Evolutionary conservation across 64 coral and sea anemone species (phyloP).

Genomic region (Actinia equina): DNA sequence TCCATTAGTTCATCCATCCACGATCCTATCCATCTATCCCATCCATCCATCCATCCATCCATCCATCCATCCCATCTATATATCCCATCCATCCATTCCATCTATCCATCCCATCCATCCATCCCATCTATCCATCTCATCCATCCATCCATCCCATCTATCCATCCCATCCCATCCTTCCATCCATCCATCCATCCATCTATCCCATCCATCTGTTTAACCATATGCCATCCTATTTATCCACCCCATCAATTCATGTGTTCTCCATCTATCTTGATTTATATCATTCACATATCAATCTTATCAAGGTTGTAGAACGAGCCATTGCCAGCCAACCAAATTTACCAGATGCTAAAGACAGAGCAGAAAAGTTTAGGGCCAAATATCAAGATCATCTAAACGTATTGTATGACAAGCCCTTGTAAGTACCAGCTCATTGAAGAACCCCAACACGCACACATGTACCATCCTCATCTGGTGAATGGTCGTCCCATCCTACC

Average conservation of each 20-base stretch:
- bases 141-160: no score
- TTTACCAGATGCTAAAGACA: conserved; percentile 64
- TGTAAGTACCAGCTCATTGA: conserved; percentile 41
- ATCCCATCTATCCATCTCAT: not conserved
- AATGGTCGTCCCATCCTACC: no score
- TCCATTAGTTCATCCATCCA: no score
- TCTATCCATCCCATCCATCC: no score
- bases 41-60: not conserved
- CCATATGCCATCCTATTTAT: not conserved
- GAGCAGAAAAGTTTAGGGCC: conserved; percentile 83
- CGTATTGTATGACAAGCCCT: conserved; percentile 65
- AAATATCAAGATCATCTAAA: conserved; percentile 75
- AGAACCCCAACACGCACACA: not conserved
- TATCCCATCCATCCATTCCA: no score
- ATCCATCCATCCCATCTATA: not conserved
- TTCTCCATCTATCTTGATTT: not conserved
- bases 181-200: not conserved
- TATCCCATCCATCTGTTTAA: not conserved
- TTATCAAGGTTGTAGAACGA: conserved; percentile 68
- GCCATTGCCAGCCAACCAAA: conserved; percentile 68
- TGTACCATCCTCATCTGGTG: not conserved
- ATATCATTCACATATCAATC: not conserved
- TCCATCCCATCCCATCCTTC: no score
- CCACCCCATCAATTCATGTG: not conserved
- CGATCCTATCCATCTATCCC: not conserved